A percentile compares a stretch with the other conserved stretches of the same genome.
Evolutionary conservation across 2,113 vertebrate genomes (phyloP).

Genomic region (Chaetodon auriga): DNA sequence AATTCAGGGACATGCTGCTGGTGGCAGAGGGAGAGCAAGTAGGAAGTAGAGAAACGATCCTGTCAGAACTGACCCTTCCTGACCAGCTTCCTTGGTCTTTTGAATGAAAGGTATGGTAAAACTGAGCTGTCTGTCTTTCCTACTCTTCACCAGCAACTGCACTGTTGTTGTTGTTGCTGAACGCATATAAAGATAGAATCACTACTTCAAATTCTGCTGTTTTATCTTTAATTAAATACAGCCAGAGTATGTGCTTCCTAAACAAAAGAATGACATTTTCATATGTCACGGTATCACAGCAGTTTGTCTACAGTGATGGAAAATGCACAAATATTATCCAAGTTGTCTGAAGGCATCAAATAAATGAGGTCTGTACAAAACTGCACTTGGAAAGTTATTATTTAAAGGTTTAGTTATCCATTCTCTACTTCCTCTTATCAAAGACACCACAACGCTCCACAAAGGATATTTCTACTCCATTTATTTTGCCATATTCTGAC

Average conservation of each 20-base stretch:
- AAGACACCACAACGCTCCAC: not conserved
- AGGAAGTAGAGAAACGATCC: not conserved
- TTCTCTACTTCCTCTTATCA: not conserved
- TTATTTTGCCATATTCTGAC: not conserved
- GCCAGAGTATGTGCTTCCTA: not conserved
- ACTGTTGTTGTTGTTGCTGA: not conserved
- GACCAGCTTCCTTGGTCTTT: not conserved
- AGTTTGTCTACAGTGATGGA: not conserved
- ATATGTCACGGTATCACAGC: not conserved
- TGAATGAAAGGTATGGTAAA: not conserved
- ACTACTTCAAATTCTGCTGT: not conserved
- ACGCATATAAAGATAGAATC: not conserved
- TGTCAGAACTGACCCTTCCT: not conserved
- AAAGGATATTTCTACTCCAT: not conserved
- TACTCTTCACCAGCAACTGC: not conserved
- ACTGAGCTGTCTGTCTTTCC: not conserved
- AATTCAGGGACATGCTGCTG: conserved; percentile 3
- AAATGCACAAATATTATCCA: not conserved
- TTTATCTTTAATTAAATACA: not conserved
- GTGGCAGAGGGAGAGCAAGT: not conserved
- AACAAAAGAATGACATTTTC: not conserved
- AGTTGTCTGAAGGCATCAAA: not conserved
- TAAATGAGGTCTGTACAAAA: conserved; percentile 9
- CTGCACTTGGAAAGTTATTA: not conserved
- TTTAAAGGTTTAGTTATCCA: not conserved